Evolutionary conservation across 2,797 vertebrate species (phyloP), one percentile per base, ranked within the genome.

Genomic region (Chlorospingus semifuscus): DNA sequence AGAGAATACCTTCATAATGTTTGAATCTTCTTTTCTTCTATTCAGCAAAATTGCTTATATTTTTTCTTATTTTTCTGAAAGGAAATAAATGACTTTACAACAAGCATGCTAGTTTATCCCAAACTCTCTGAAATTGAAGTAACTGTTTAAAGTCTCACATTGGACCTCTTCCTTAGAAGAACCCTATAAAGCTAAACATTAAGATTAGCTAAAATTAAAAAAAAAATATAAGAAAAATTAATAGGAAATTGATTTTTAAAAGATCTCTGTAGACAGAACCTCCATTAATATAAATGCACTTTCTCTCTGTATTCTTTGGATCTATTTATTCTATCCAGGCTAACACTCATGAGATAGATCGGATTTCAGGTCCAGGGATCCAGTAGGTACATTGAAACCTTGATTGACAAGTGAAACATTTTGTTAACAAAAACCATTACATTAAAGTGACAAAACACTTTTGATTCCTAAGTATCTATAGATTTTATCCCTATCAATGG

Each of bases 51-150:
- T 61, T 76, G 61, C 23, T 42, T 37, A 6, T 41, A 6, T 60
- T 82, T 80, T 84, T 76, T 49, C 23, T 42, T 74, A 37, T 60
- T 90, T 87, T 88, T 26, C 53, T 63, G 32, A 46, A 60, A 71
- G 53, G 7, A 82, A 47, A 74, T 21, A 32, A 80, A 77, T 34
- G 0, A 39, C n/a, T 70, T 83, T 39, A 72, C n/a, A 83, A 56
- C 5, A 83, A 41, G 4, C 9, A 7, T 2, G 1, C 1, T 1
- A 0, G 9, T 78, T 84, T 81, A 57, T 57, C 16, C 23, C 30
- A 76, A 55, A 42, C 21, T 76, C 23, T 83, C 32, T 55, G 52
- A 72, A 89, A 72, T 23, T 9, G 7, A 41, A 71, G 9, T 30
- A 64, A 59, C 56, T 56, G 4, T 55, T 86, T 24, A 52, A 34